Percentiles rank a stretch among this genome's conserved stretches.
Conservation (phyloP, 2,888 invertebrate species). For the Pteria penguin region DNA sequence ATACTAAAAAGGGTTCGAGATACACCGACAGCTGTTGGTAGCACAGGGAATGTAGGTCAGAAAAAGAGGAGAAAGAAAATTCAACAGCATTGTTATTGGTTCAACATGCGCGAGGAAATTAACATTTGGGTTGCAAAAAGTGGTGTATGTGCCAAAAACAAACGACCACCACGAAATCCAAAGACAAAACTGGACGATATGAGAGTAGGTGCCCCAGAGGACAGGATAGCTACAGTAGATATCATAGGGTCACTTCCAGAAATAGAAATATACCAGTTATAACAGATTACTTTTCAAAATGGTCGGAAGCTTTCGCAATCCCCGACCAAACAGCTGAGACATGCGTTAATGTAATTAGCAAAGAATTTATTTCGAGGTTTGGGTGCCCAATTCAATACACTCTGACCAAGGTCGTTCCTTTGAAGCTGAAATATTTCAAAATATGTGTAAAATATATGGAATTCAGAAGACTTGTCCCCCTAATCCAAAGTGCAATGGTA, state of each 20-base stretch:
- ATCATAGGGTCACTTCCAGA: constrained; percentile 30
- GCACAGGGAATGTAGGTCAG: constrained; percentile 16
- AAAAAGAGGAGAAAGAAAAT: constrained; percentile 33
- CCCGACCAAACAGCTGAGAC: constrained; percentile 36
- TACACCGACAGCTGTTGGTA: neutral
- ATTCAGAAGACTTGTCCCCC: constrained; percentile 39
- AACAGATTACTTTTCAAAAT: constrained; percentile 44
- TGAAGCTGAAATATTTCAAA: constrained; percentile 36
- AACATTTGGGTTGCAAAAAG: constrained; percentile 9
- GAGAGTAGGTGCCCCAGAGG: constrained; percentile 30
- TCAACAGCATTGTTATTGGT: constrained; percentile 39
- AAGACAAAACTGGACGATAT: constrained; percentile 28
- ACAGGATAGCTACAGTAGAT: constrained; percentile 17
- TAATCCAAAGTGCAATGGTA: constrained; percentile 45
- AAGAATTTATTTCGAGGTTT: constrained; percentile 37
- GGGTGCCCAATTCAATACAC: constrained; percentile 32
- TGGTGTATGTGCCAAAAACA: constrained; percentile 28
- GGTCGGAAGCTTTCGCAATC: constrained; percentile 23
- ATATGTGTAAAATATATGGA: constrained; percentile 25
- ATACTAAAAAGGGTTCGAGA: neutral
- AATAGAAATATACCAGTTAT: constrained; percentile 47
- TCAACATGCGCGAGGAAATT: constrained; percentile 25
- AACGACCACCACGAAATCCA: constrained; percentile 26
- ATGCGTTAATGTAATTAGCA: constrained; percentile 29
- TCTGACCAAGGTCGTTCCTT: constrained; percentile 43